Base-by-base conservation (phyloP, 1,140 invertebrate genomes). In the Aplysia californica region DNA sequence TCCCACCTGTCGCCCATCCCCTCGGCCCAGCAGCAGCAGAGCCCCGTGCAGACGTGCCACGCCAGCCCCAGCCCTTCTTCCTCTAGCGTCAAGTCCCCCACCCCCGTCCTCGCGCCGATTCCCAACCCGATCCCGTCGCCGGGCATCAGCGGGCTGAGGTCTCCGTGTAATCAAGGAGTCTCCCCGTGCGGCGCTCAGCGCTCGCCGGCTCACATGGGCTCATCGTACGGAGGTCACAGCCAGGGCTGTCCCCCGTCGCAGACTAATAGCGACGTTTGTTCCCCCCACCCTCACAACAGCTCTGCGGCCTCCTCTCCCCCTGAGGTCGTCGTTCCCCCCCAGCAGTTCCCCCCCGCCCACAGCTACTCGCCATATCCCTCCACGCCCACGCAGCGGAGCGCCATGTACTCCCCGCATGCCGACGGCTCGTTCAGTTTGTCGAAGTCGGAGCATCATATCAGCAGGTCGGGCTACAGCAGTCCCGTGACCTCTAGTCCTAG, bases 1-100 rank as follows among this genome's bases (percentile, higher is more conserved):
- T 68, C 79, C 39, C 65, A 77, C 35, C 58, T 66, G n/a, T 66
- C 71, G 20, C 58, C 71, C 26, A 71, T 35, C 36, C 69, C 41
- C 35, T 29, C 15, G 31, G 81, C 82, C 67, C 84, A 85, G 58
- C 75, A 80, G 5, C 79, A 80, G 66, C 71, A 80, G 15, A 71
- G 35, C 65, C 56, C 69, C 31, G 50, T 59, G 5, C 35, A 33
- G 36, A 56, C 78, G 76, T 70, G 56, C 39, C 55, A 79, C 70
- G n/a, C 74, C 69, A 50, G 71, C 76, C n/a, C 79, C n/a, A 74
- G 58, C 58, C 71, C 71, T 31, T 72, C 69, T 44, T 64, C 71
- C 10, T 64, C 71, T 10, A 65, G 71, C n/a, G 71, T 74, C 3
- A 74, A 74, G 58, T 74, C 71, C 21, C 71, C 71, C 4, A 65